Base-by-base conservation (phyloP, 2,113 vertebrate species). In the Neolamprologus brichardi region DNA sequence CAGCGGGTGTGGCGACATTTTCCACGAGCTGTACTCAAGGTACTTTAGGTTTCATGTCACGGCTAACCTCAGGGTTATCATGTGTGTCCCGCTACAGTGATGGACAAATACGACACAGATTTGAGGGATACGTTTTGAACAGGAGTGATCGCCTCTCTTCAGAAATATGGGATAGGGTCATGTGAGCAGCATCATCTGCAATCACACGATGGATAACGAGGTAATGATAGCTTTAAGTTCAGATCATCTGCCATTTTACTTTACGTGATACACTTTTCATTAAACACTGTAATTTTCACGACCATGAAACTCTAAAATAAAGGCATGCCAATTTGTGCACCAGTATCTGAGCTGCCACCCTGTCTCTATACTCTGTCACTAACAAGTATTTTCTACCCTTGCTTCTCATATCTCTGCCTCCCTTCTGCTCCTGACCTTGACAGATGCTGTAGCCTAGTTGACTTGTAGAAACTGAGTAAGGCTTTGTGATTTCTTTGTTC, bases 381-480 rank as follows among this genome's bases (percentile, higher is more conserved):
- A 92, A 91, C 86, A 39, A 84, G 8, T 67, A 37, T 86, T 88
- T 67, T 91, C 86, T 94, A 7, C 85, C 91, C 70, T 83, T 78
- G 51, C 82, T 86, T 93, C 41, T 56, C 4, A 23, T 79, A 32
- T 88, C 62, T 79, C 81, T 90, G 79, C 92, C 70, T 88, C 54
- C 83, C 84, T 54, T 78, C 89, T 87, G 30, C 49, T 84, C 72
- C 81, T 94, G 86, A 82, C 60, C 67, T 53, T 88, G 81, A 84
- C 89, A 88, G 95, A 94, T 92, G 91, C 92, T 87, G 89, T 95
- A 94, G 87, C 85, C 89, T 95, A 93, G 89, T 94, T 90, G 92
- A 88, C 91, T 90, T 81, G 58, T 93, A 92, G 78, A 87, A 64
- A 51, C 86, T 86, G 75, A 93, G 96, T 97, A 96, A 96, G 95